phyloP scores from a whole-genome alignment of 2,888 invertebrate genomes.

The Xestoiulus laeticollis region DNA sequence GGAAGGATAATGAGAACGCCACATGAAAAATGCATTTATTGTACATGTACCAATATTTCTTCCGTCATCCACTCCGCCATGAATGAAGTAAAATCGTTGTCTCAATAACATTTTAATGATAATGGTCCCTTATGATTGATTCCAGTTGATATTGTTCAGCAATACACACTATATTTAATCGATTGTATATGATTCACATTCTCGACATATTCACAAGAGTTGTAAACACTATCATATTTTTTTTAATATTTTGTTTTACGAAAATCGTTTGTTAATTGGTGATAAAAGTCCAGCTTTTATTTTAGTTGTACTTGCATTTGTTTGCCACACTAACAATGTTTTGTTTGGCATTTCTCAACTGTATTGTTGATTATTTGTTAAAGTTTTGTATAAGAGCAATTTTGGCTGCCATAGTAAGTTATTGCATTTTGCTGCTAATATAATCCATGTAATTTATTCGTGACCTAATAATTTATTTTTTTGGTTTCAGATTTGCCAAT shows the following conservation, averaged over 20 bases:
- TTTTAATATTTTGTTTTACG: background rate
- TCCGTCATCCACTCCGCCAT: background rate
- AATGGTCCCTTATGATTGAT: background rate
- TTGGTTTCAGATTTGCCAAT: constrained; percentile 22
- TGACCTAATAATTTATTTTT: background rate
- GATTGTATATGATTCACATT: background rate
- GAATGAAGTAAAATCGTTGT: too few relatives aligned
- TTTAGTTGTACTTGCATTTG: constrained; percentile 34
- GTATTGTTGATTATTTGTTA: constrained; percentile 24
- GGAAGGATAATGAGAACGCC: too few relatives aligned
- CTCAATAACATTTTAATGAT: background rate
- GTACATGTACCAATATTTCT: background rate
- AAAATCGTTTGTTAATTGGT: background rate
- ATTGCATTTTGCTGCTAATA: constrained; percentile 6
- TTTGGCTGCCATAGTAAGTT: constrained; percentile 39
- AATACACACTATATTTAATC: background rate
- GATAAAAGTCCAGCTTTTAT: background rate
- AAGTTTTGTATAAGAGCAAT: constrained; percentile 9
- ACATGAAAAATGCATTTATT: too few relatives aligned
- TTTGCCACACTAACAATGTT: constrained; percentile 39
- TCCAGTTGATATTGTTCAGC: background rate
- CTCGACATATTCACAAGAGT: background rate
- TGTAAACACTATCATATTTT: background rate
- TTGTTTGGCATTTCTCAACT: constrained; percentile 24
- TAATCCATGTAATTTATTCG: background rate